phyloP scores from a whole-genome alignment of 1,140 invertebrate genomes.

The Cotesia chilonis region DNA sequence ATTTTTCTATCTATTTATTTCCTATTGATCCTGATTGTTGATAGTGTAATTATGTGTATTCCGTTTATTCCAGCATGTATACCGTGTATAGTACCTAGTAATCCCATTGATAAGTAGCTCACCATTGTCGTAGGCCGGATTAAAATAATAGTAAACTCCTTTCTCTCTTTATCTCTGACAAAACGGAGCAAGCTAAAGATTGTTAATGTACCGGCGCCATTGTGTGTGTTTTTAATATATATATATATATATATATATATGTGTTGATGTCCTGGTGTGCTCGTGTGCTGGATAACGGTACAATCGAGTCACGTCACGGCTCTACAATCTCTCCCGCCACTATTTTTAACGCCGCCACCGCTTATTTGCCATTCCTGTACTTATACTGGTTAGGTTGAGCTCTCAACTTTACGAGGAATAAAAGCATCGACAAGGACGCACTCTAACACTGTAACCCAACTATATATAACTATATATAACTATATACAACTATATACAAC shows the following conservation, averaged over 20 bases:
- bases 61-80: conserved; percentile 11
- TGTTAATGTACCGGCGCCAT: conserved; percentile 5
- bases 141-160: conserved; percentile 36
- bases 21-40: too few relatives aligned
- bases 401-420: too few relatives aligned
- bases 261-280: too few relatives aligned
- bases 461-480: not conserved
- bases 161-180: conserved; percentile 17
- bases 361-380: conserved; percentile 24
- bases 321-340: conserved; percentile 34
- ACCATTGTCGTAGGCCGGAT: conserved; percentile 57
- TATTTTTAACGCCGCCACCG: not conserved
- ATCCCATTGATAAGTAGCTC: conserved; percentile 63
- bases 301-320: conserved; percentile 52
- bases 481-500: not conserved
- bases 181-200: too few relatives aligned
- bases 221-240: conserved; percentile 34
- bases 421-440: conserved; percentile 57
- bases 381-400: too few relatives aligned
- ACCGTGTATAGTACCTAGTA: conserved; percentile 47
- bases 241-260: too few relatives aligned
- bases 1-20: too few relatives aligned
- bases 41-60: too few relatives aligned
- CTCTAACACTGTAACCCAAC: conserved; percentile 43
- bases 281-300: conserved; percentile 60